Conservation (phyloP, 2,888 invertebrate species). For the Athalia circularis region DNA sequence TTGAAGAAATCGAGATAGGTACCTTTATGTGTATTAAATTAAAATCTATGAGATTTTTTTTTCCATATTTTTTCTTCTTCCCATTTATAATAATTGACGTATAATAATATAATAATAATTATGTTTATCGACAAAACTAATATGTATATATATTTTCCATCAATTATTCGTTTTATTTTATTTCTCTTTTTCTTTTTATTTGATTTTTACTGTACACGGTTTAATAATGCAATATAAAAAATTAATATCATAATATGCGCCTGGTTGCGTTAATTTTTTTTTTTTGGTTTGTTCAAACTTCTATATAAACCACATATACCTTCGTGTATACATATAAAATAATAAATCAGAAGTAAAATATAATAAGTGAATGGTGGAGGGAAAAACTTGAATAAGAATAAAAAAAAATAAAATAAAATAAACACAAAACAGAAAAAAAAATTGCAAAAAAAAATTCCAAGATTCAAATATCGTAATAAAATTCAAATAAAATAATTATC, state of each 20-base stretch:
- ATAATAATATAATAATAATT: background rate
- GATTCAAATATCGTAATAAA: background rate
- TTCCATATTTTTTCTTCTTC: background rate
- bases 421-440: background rate
- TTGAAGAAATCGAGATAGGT: too few species aligned
- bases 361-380: too few species aligned
- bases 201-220: background rate
- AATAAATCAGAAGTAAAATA: too few species aligned
- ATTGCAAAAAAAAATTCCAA: background rate
- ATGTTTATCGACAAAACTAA: too few species aligned
- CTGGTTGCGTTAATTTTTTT: background rate
- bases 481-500: conserved; percentile 31
- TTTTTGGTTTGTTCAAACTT: background rate
- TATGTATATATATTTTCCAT: too few species aligned
- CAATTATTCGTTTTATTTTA: background rate
- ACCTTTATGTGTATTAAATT: background rate
- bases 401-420: too few species aligned
- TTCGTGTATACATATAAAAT: too few species aligned
- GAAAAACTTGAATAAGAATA: too few species aligned
- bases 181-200: conserved; percentile 6
- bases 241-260: background rate
- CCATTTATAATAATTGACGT: background rate
- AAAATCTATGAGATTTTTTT: conserved; percentile 27
- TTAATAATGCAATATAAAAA: background rate
- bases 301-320: background rate